A percentile compares a stretch with the other conserved stretches of the same genome.
These are phyloP conservation scores for Cataglyphis albicans DNA, from an alignment of 2,888 invertebrate genomes.

Conservation along the genomic window DNA sequence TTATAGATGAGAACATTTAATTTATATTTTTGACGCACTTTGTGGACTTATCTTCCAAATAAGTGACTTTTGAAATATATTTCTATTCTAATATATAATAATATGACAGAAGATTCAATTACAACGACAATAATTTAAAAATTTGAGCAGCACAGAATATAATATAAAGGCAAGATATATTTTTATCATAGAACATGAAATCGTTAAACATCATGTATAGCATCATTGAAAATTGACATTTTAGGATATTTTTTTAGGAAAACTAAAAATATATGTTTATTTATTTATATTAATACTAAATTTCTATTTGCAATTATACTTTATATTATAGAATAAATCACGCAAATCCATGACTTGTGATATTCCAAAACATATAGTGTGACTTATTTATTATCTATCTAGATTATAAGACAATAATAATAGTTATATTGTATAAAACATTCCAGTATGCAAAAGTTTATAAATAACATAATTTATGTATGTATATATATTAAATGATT, in stretches of 20 bases:
- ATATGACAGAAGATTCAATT: background rate
- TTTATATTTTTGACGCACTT: background rate
- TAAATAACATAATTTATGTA: background rate
- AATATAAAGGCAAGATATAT: background rate
- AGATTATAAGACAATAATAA: background rate
- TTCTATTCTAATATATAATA: background rate
- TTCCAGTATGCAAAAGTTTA: background rate
- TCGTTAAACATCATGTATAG: background rate
- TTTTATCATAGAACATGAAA: background rate
- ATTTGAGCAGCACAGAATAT: background rate
- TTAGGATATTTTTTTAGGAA: background rate
- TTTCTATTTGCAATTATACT: background rate
- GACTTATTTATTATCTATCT: background rate
- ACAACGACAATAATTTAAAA: background rate
- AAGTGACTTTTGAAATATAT: background rate
- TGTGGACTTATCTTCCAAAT: background rate
- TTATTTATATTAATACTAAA: background rate
- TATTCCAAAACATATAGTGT: background rate
- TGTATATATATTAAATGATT: background rate
- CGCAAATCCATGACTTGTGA: background rate
- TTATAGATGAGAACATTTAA: background rate
- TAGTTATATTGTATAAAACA: background rate
- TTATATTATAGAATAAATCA: background rate
- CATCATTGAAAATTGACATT: background rate
- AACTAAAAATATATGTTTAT: background rate